Base-by-base conservation (phyloP, 1,140 invertebrate genomes). In the Philopotamus ludificatus region DNA sequence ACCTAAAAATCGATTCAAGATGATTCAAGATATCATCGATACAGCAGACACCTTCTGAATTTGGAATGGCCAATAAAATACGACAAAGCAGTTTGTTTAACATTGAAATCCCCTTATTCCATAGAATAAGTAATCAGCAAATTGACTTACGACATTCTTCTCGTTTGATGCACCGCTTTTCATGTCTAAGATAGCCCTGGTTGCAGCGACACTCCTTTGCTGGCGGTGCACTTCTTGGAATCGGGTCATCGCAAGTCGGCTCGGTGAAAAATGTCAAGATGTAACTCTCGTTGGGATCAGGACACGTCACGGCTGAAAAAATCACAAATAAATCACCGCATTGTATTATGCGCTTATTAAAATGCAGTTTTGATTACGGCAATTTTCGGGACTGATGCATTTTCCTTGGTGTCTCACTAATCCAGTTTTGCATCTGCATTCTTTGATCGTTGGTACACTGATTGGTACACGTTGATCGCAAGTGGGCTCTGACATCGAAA, bases 151-250 rank as follows among this genome's bases (percentile, higher is more conserved):
- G 57, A 45, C 57, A 60, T 26, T 60, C 42, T 1, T 8, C 15
- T 18, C 18, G 42, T 28, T 22, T 39, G n/a, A 39, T 39, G n/a
- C 54, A 58, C 23, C 8, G 20, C 44, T 41, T 41, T 28, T 42
- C 44, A 23, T 44, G 20, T 42, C 54, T 58, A 1, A 58, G 34
- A 12, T 58, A 58, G 9, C 54, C 54, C n/a, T 44, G 42, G 20
- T 58, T 58, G 21, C 54, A 58, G 44, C 54, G 54, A 15, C 54
- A 58, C 23, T 58, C 54, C 23, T 42, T 21, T 21, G 44, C 41
- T 2, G 54, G 25, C 1, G 25, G 21, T 15, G 23, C 25, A 2
- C 23, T 15, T 58, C 1, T 23, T 21, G 54, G 54, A 58, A 42
- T 58, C 4, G 34, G 25, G 1, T 44, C 39, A n/a, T 22, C 34